Evolutionary conservation across 2,888 invertebrate genomes (phyloP), one percentile per base, ranked within the genome.

Genomic region (Odontocerum albicorne): DNA sequence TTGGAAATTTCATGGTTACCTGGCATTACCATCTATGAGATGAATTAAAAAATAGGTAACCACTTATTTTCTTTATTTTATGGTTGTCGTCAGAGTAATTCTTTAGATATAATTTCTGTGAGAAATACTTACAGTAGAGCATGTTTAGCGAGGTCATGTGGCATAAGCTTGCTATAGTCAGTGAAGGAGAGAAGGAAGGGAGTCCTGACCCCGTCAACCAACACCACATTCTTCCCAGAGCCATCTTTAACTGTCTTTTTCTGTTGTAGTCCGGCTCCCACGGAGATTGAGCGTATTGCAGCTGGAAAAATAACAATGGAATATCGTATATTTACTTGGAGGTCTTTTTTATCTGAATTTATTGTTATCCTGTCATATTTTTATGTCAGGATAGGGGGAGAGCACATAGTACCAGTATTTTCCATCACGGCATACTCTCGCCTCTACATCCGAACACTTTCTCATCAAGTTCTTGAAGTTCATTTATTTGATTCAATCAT

Each of bases 121-220:
- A n/a, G n/a, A n/a, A n/a, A n/a, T n/a, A 81, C 87, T 83, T 77
- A 94, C 92, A 90, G 72, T 62, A 99, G 75, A 21, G 98, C 85
- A 70, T 93, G 89, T 69, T 93, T 85, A 13, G 95, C 95, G 53
- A 99, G 80, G 70, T 99, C 96, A 71, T 98, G 93, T 0, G 98
- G 93, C 93, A 97, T 95, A 67, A 99, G 77, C 69, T 90, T 92
- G 57, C 91, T 84, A 71, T 96, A 99, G 65, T 88, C 85, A 0
- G 97, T 97, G 55, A 96, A 96, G 13, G 97, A 95, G 60, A 88
- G 72, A 38, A 96, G 80, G 75, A 99, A 99, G 1, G 99, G 99
- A 2, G 96, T 98, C 38, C 99, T 83, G 20, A 96, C 93, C 49
- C 95, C 97, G 73, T 98, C 97, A n/a, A 98, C 90, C 53, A 96